Evolutionary conservation across 2,113 vertebrate species (phyloP).

Genomic region (Mesembrinibis cayennensis): DNA sequence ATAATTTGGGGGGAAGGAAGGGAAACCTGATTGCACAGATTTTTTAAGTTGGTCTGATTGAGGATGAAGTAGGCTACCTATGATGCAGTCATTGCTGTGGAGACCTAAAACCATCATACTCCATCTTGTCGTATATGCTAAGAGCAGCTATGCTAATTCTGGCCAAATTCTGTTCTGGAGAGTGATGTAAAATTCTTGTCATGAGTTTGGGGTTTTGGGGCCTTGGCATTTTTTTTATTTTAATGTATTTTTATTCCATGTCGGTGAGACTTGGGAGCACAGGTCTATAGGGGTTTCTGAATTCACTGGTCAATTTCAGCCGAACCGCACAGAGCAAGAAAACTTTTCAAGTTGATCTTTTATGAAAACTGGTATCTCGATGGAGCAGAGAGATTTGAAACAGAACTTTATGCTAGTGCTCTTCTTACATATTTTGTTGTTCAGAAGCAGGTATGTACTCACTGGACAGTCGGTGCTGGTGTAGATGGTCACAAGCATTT

Average conservation of each 20-base stretch:
- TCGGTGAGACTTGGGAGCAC: background rate
- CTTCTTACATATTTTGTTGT: background rate
- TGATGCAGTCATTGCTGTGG: background rate
- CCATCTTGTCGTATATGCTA: background rate
- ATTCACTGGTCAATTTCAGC: background rate
- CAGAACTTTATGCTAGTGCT: background rate
- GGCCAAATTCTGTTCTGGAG: background rate
- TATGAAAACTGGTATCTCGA: background rate
- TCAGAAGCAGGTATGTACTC: background rate
- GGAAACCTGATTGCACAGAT: background rate
- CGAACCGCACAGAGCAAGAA: background rate
- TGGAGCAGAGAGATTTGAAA: background rate
- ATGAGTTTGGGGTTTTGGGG: rapidly evolving
- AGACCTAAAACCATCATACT: background rate
- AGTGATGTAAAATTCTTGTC: background rate
- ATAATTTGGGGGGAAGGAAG: background rate
- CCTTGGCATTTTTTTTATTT: background rate
- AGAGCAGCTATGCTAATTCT: background rate
- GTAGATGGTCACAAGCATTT: background rate
- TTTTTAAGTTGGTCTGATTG: background rate
- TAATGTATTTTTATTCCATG: background rate
- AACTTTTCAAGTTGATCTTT: background rate
- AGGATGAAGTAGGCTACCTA: background rate
- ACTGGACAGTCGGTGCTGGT: background rate
- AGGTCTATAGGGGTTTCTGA: background rate